A percentile compares a stretch with the other conserved stretches of the same genome.
Evolutionary conservation across 2,797 vertebrate genomes (phyloP).

Genomic region (Diglossa cyanea): DNA sequence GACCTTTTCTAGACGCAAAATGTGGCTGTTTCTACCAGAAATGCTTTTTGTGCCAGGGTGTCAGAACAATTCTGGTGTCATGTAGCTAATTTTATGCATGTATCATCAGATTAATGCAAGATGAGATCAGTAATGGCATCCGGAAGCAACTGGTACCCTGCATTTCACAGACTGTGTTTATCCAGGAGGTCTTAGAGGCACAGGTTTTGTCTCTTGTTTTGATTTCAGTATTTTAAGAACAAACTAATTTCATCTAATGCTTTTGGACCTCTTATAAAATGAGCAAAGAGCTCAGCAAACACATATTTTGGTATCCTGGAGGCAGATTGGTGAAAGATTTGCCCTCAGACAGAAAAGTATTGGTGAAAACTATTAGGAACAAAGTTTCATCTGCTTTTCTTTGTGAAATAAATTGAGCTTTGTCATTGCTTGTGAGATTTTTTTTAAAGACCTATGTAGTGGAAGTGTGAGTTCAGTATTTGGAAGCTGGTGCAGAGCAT

Average conservation of each 20-base stretch:
- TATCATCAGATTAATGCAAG: background rate
- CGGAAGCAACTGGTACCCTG: background rate
- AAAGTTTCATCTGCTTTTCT: background rate
- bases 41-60: background rate
- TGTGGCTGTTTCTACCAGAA: background rate
- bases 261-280: background rate
- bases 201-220: background rate
- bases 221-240: background rate
- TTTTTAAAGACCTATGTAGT: background rate
- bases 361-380: background rate
- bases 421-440: background rate
- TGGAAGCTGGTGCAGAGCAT: background rate
- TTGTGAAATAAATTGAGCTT: background rate
- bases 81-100: background rate
- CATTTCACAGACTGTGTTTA: rapidly evolving
- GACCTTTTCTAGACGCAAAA: background rate
- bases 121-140: background rate
- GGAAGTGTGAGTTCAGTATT: background rate
- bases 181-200: background rate
- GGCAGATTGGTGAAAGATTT: background rate
- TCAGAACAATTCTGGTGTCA: background rate
- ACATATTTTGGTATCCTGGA: background rate
- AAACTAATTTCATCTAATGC: background rate
- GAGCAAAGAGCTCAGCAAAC: background rate
- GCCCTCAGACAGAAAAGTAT: background rate